These are phyloP conservation scores for Clamator glandarius DNA, from an alignment of 2,797 vertebrate species.

Conservation along the genomic window DNA sequence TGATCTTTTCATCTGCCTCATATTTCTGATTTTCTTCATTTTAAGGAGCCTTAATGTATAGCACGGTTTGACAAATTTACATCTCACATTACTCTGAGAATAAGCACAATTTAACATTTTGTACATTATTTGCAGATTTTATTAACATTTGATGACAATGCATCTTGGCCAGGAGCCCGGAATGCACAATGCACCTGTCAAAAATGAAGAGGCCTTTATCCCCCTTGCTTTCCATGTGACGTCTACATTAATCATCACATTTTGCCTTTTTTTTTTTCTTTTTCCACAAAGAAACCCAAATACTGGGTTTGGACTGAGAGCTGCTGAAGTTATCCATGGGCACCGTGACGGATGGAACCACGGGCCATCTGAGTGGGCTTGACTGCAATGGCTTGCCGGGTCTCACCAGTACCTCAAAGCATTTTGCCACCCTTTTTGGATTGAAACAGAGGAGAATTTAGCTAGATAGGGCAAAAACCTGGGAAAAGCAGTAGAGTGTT, in stretches of 20 bases:
- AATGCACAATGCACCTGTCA: slow-evolving; percentile 70
- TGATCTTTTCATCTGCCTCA: slow-evolving; percentile 14
- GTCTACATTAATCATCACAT: slow-evolving; percentile 32
- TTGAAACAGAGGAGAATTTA: background rate
- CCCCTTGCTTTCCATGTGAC: background rate
- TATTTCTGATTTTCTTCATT: slow-evolving; percentile 6
- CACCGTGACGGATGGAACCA: background rate
- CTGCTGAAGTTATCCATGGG: background rate
- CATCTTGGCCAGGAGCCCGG: slow-evolving; percentile 63
- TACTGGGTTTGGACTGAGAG: background rate
- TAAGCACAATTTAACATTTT: slow-evolving; percentile 63
- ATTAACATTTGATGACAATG: slow-evolving; percentile 74
- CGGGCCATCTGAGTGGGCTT: background rate
- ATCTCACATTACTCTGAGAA: slow-evolving; percentile 47
- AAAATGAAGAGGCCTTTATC: slow-evolving; percentile 70
- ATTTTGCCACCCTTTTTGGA: background rate
- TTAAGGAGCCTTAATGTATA: background rate
- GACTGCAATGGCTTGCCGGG: background rate
- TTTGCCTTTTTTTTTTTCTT: background rate
- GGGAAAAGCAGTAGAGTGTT: background rate
- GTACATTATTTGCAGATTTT: slow-evolving; percentile 63
- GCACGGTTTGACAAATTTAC: slow-evolving; percentile 17
- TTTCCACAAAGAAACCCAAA: background rate
- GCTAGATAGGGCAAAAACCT: background rate
- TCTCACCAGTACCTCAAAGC: background rate